Evolutionary conservation across 2,113 vertebrate species (phyloP).

Genomic region (Psittacula cyanocephala): DNA sequence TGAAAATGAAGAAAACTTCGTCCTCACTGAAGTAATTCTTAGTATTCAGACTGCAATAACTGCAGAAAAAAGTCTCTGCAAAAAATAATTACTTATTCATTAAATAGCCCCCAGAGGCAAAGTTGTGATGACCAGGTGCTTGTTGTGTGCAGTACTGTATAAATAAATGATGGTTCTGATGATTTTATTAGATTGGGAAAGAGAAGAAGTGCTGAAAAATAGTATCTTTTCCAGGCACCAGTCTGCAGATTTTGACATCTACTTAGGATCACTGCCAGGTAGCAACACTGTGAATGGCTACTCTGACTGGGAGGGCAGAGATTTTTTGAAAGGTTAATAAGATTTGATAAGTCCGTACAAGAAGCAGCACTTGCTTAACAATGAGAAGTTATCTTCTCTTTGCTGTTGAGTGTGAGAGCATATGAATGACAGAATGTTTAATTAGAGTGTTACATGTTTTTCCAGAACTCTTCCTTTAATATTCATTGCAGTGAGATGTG

Average conservation of each 20-base stretch:
- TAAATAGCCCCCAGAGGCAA: not conserved
- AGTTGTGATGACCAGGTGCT: not conserved
- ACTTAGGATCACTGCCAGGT: not conserved
- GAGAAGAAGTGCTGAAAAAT: not conserved
- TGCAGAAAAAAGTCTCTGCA: not conserved
- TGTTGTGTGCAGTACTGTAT: not conserved
- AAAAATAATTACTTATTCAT: not conserved
- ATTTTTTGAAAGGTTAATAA: not conserved
- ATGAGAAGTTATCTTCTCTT: not conserved
- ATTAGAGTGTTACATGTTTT: not conserved
- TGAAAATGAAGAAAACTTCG: not conserved
- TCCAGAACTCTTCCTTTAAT: not conserved
- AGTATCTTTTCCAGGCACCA: not conserved
- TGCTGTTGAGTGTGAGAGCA: not conserved
- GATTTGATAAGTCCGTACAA: not conserved
- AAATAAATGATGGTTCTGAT: not conserved
- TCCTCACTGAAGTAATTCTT: not conserved
- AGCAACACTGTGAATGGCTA: not conserved
- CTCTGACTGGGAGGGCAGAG: not conserved
- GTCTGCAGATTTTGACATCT: not conserved
- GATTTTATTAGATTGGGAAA: not conserved
- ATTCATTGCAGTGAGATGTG: not conserved
- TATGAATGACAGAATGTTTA: not conserved
- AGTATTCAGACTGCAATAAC: not conserved
- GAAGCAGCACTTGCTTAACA: not conserved